Base-by-base conservation (phyloP, 2,113 vertebrate genomes). In the Ascaphus truei region DNA sequence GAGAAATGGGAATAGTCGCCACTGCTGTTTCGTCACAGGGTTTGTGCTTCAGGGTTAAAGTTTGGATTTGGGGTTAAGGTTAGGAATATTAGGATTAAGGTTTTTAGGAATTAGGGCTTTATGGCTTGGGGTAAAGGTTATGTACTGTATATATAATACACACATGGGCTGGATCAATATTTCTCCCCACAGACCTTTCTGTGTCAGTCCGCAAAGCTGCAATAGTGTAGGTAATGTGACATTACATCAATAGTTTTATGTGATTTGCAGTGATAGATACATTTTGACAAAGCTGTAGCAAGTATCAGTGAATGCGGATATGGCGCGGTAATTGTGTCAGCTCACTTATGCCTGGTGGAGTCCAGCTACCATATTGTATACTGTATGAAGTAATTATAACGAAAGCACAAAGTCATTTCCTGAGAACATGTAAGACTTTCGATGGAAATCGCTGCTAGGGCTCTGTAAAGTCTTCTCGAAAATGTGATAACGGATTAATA, bases 231-330 rank as follows among this genome's bases (percentile, higher is more conserved):
- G 6, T 12, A 25, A 51, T 48, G 13, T 59, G 66, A 68, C 66
- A 68, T 33, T 20, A 36, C 8, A 22, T 68, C 66, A 68, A 68
- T 68, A 69, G n/a, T 60, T 69, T 50, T 60, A 30, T 20, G 27
- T 39, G 53, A 37, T 60, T 60, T 69, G 29, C 13, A 1, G 15
- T 41, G 31, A 59, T 59, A 51, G 45, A 69, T 51, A 50, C 43
- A 50, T 59, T 59, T 39, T 34, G 65, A 59, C 37, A 59, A 27
- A 18, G 30, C 53, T 16, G 12, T 31, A 1, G 22, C 36, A 47
- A 23, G 51, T 39, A 51, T 51, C 30, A 69, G 43, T 12, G 15
- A 22, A 12, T 8, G 25, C 10, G 52, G 37, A 22, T 31, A 12
- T 10, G 20, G 43, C 30, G 16, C 31, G 10, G 66, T 52, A 50